Percentiles rank a stretch among this genome's conserved stretches.
Conservation (phyloP, 1,140 invertebrate genomes). For the Heliconius congener region DNA sequence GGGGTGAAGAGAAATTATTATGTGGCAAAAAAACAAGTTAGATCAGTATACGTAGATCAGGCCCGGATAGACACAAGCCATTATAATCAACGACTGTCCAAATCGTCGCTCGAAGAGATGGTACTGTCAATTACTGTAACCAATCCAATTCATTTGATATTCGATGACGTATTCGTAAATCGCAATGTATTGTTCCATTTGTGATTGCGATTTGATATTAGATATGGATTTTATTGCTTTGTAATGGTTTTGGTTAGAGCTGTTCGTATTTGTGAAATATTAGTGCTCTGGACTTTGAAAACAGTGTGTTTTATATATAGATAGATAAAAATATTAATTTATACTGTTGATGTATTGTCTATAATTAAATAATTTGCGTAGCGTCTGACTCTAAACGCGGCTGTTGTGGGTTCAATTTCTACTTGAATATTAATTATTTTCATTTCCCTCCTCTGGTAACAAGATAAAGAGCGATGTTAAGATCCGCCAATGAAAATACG, state of each 20-base stretch:
- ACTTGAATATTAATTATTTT: no score
- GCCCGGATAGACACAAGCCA: slow-evolving; percentile 20
- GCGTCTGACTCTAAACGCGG: no score
- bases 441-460: no score
- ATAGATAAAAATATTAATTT: no score
- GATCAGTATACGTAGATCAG: slow-evolving; percentile 31
- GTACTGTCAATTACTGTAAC: neutral
- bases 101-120: neutral
- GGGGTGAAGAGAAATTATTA: slow-evolving; percentile 26
- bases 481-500: no score
- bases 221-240: slow-evolving; percentile 1
- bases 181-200: slow-evolving; percentile 3
- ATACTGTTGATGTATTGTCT: no score
- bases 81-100: slow-evolving; percentile 11
- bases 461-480: no score
- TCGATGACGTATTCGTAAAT: slow-evolving; percentile 3
- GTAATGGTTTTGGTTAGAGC: neutral
- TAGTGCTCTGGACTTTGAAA: neutral
- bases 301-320: neutral
- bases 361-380: no score
- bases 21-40: slow-evolving; percentile 31
- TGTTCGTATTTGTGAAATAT: neutral
- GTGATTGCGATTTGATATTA: slow-evolving; percentile 5
- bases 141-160: slow-evolving; percentile 1
- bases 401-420: no score